A percentile compares a stretch with the other conserved stretches of the same genome.
Evolutionary conservation across 2,888 invertebrate genomes (phyloP).

Genomic region (Strigamia crassipes): DNA sequence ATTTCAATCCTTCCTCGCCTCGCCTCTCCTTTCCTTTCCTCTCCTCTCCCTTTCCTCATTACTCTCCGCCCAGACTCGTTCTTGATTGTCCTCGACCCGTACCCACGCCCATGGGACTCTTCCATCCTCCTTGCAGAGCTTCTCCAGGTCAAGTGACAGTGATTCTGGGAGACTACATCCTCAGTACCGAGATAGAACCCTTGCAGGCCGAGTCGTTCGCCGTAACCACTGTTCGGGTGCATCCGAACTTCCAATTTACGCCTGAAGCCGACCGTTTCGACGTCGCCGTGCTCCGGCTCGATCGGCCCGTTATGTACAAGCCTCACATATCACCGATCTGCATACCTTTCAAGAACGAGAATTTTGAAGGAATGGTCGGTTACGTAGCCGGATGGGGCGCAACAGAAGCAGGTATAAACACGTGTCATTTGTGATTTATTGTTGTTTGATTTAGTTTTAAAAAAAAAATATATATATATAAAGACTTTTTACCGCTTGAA

Average conservation of each 20-base stretch:
- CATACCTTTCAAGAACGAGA: conserved; percentile 50
- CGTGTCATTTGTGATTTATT: neutral
- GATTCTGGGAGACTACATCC: conserved; percentile 89
- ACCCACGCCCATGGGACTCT: conserved; percentile 47
- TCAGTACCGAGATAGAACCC: conserved; percentile 89
- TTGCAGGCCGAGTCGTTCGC: conserved; percentile 90
- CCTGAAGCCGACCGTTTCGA: conserved; percentile 71
- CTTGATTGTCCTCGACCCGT: conserved; percentile 46
- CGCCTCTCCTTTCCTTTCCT: neutral
- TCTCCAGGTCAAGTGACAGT: conserved; percentile 84
- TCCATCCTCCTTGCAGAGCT: conserved; percentile 52
- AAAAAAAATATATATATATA: no score
- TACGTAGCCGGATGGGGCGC: conserved; percentile 51
- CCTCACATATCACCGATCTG: conserved; percentile 51
- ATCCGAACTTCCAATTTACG: conserved; percentile 90
- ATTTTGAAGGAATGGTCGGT: conserved; percentile 49
- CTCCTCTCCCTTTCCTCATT: neutral
- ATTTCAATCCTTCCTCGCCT: neutral
- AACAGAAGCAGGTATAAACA: conserved; percentile 44
- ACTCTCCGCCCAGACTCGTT: conserved; percentile 34
- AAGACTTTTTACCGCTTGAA: neutral
- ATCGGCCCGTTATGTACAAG: conserved; percentile 62
- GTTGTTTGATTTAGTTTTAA: neutral
- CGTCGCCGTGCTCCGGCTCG: conserved; percentile 84
- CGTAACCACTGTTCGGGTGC: conserved; percentile 85